phyloP scores from a whole-genome alignment of 2,888 invertebrate species.

The Colletes collaris region DNA sequence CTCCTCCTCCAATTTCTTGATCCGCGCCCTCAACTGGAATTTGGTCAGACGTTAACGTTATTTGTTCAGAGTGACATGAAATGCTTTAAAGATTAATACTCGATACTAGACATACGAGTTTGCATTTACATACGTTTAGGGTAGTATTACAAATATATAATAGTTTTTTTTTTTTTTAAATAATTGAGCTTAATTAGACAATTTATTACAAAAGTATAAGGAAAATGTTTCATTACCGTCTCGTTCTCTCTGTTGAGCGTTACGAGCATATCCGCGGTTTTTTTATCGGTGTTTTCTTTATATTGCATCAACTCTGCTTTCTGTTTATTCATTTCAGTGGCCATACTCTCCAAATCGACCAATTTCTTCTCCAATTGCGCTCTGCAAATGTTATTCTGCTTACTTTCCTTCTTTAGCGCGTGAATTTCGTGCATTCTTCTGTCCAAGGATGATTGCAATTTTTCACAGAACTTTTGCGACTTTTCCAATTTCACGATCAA shows the following conservation, averaged over 20 bases:
- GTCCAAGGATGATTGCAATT: slow-evolving; percentile 79
- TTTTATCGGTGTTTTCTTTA: slow-evolving; percentile 77
- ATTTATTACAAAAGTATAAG: too few species aligned
- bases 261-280: slow-evolving; percentile 74
- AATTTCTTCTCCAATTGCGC: slow-evolving; percentile 84
- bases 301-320: slow-evolving; percentile 78
- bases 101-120: too few species aligned
- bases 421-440: slow-evolving; percentile 81
- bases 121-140: too few species aligned
- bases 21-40: slow-evolving; percentile 70
- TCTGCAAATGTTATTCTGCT: slow-evolving; percentile 85
- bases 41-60: background rate
- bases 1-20: slow-evolving; percentile 78
- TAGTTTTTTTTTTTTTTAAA: too few species aligned
- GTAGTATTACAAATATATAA: too few species aligned
- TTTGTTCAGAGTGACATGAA: too few species aligned
- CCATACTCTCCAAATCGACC: slow-evolving; percentile 83
- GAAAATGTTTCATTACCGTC: slow-evolving; percentile 59
- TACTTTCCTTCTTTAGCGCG: slow-evolving; percentile 83
- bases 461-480: slow-evolving; percentile 75
- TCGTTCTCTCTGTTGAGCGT: slow-evolving; percentile 78
- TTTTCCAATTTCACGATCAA: slow-evolving; percentile 74
- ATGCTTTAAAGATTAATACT: too few species aligned
- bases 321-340: slow-evolving; percentile 83
- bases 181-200: too few species aligned